A percentile compares a stretch with the other conserved stretches of the same genome.
phyloP scores from a whole-genome alignment of 2,113 vertebrate species.

The Austrofundulus limnaeus region DNA sequence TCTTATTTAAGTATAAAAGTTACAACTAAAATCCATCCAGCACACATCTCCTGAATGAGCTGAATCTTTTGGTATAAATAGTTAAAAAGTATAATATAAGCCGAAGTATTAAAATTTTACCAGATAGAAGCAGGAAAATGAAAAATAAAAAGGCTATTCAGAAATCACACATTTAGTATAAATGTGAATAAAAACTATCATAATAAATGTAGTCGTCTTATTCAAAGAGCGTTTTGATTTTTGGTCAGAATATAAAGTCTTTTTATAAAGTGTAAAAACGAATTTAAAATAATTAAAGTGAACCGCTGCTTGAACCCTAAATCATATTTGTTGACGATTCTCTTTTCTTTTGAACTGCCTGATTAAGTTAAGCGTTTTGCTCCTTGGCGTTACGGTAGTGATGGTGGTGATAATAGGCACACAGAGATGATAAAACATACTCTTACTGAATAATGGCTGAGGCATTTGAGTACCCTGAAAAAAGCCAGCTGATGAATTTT shows the following conservation, averaged over 20 bases:
- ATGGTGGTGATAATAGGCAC: slow-evolving; percentile 60
- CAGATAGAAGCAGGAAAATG: no score
- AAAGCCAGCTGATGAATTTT: slow-evolving; percentile 75
- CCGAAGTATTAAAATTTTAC: no score
- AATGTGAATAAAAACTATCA: no score
- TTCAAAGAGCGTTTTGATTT: background rate
- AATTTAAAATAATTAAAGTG: background rate
- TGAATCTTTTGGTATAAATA: no score
- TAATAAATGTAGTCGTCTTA: no score
- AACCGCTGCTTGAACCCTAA: slow-evolving; percentile 15
- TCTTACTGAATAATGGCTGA: slow-evolving; percentile 56
- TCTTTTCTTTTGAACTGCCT: slow-evolving; percentile 19
- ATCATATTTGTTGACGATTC: slow-evolving; percentile 23
- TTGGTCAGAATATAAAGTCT: background rate
- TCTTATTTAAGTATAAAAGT: no score
- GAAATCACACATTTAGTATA: no score
- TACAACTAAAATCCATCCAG: no score
- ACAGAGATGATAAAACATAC: slow-evolving; percentile 66
- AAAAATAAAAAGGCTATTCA: no score
- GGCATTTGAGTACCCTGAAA: slow-evolving; percentile 64
- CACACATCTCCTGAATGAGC: no score
- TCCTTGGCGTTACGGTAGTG: slow-evolving; percentile 45
- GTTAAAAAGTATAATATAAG: no score
- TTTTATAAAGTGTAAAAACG: background rate
- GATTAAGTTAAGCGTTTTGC: slow-evolving; percentile 45